A percentile compares a stretch with the other conserved stretches of the same genome.
phyloP scores from a whole-genome alignment of 2,797 vertebrate species.

The Syndactyla subalaris region DNA sequence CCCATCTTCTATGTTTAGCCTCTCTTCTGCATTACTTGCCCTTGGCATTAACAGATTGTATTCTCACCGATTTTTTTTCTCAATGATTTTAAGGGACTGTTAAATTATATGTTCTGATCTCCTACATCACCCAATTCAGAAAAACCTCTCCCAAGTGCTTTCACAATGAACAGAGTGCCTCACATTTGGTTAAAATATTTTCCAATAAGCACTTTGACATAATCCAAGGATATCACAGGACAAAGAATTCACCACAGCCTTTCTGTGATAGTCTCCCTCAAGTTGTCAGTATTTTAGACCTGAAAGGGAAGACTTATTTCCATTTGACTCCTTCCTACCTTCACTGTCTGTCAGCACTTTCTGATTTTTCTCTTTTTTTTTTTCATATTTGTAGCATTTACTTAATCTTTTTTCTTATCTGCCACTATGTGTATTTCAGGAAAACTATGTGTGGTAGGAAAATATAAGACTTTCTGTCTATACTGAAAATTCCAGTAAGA shows the following conservation, averaged over 20 bases:
- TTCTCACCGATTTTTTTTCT: background rate
- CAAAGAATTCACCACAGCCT: background rate
- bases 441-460: background rate
- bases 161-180: background rate
- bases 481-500: background rate
- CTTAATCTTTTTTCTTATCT: background rate
- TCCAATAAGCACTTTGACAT: background rate
- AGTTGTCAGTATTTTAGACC: background rate
- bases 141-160: background rate
- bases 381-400: background rate
- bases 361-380: background rate
- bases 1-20: background rate
- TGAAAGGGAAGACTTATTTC: background rate
- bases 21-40: background rate
- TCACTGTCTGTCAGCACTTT: background rate
- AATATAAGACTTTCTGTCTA: background rate
- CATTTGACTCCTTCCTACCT: background rate
- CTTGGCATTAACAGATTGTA: background rate
- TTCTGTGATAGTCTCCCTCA: background rate
- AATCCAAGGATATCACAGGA: background rate
- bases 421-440: background rate
- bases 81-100: background rate
- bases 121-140: background rate
- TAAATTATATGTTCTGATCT: background rate
- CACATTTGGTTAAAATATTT: background rate